Conservation (phyloP, 1,140 invertebrate genomes). For the Ceratina calcarata region DNA sequence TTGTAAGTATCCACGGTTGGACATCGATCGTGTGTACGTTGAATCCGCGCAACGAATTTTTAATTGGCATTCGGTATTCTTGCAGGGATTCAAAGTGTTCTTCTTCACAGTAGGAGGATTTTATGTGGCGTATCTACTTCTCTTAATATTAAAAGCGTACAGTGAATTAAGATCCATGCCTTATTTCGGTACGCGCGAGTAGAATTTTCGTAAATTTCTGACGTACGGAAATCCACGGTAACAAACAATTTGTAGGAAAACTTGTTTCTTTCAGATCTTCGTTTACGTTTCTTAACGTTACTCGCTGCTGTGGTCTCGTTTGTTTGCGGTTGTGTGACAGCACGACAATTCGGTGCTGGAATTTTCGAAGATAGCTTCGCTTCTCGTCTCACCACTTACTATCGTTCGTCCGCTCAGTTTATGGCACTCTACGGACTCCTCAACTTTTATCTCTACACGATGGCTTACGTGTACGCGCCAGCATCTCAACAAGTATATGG, state of each 20-base stretch:
- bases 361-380: constrained; percentile 97
- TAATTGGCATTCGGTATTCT: constrained; percentile 65
- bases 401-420: constrained; percentile 95
- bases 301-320: constrained; percentile 91
- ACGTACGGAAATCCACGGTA: background rate
- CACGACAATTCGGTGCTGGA: constrained; percentile 92
- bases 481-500: constrained; percentile 89
- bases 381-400: constrained; percentile 90
- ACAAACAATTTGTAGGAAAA: background rate
- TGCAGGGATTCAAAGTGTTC: constrained; percentile 91
- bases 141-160: constrained; percentile 93
- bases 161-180: constrained; percentile 97
- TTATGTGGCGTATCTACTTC: constrained; percentile 92
- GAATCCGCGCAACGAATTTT: background rate
- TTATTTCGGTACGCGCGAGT: constrained; percentile 90
- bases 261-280: constrained; percentile 86
- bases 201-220: background rate
- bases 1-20: constrained; percentile 83
- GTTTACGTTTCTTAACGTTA: constrained; percentile 94
- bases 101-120: constrained; percentile 92
- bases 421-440: constrained; percentile 97
- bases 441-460: constrained; percentile 96
- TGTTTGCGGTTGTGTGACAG: constrained; percentile 89
- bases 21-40: background rate
- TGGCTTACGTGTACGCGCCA: constrained; percentile 97